A percentile compares a stretch with the other conserved stretches of the same genome.
phyloP scores from a whole-genome alignment of 2,888 invertebrate genomes.

The Caenorhabditis japonica region DNA sequence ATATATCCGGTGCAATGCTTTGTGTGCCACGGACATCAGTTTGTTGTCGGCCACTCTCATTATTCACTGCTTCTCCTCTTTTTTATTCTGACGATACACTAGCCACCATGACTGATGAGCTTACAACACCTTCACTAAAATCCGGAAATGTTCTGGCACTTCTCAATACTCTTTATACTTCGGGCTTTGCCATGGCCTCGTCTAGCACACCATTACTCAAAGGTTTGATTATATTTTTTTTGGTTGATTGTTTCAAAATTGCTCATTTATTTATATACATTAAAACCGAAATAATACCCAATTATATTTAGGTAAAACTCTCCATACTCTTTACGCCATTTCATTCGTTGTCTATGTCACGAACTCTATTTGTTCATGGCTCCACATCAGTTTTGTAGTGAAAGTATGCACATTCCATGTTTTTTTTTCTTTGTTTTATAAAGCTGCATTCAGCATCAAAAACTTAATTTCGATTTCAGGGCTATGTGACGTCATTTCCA shows the following conservation, averaged over 20 bases:
- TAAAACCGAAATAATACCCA: conserved; percentile 1
- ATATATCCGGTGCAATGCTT: conserved; percentile 49
- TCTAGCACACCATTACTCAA: conserved; percentile 70
- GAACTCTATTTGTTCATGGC: conserved; percentile 74
- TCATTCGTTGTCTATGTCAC: conserved; percentile 74
- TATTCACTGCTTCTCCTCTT: conserved; percentile 37
- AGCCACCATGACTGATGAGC: conserved; percentile 44
- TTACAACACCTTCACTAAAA: conserved; percentile 50
- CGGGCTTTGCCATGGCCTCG: conserved; percentile 73
- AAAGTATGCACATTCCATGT: conserved; percentile 48
- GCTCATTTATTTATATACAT: conserved; percentile 1
- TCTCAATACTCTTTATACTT: conserved; percentile 74
- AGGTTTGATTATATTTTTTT: conserved; percentile 38
- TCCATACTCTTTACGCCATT: conserved; percentile 76
- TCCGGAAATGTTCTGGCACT: conserved; percentile 71
- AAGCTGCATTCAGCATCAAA: too few relatives aligned
- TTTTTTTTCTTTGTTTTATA: neutral
- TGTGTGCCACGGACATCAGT: conserved; percentile 7
- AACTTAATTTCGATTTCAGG: conserved; percentile 49
- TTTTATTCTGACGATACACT: conserved; percentile 31
- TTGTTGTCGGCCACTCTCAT: conserved; percentile 20
- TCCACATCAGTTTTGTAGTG: conserved; percentile 73
- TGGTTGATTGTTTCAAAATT: neutral
- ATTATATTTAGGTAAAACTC: conserved; percentile 63
- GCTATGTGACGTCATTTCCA: conserved; percentile 74